These are phyloP conservation scores for Eulithis testata DNA, from an alignment of 2,888 invertebrate genomes.

Conservation along the genomic window DNA sequence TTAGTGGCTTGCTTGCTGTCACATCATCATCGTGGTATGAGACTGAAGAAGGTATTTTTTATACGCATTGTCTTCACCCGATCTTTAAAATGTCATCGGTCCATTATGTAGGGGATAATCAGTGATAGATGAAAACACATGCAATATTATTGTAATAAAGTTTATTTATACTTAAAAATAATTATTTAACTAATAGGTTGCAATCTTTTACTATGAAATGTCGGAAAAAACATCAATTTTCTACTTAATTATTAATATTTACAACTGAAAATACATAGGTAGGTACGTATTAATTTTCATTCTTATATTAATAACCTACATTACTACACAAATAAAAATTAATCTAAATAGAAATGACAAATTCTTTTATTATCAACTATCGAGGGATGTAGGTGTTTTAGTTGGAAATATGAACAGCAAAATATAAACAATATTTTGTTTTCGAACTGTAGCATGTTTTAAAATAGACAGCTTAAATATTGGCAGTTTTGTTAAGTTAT, in stretches of 20 bases:
- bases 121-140: slow-evolving; percentile 1
- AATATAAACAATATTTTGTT: background rate
- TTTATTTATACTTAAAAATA: slow-evolving; percentile 36
- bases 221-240: slow-evolving; percentile 35
- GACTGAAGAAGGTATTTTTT: too few species aligned
- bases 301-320: background rate
- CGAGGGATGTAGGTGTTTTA: background rate
- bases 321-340: background rate
- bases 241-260: slow-evolving; percentile 25
- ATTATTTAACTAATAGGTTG: slow-evolving; percentile 33
- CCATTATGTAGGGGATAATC: background rate
- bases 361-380: background rate
- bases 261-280: slow-evolving; percentile 17
- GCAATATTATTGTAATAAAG: slow-evolving; percentile 31
- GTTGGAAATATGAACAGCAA: background rate
- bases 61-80: background rate
- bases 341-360: background rate
- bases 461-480: slow-evolving; percentile 46
- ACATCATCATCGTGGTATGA: too few species aligned
- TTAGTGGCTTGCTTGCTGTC: too few species aligned
- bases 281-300: background rate
- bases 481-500: slow-evolving; percentile 60
- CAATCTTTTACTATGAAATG: slow-evolving; percentile 34
- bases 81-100: background rate
- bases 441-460: slow-evolving; percentile 25